These are phyloP conservation scores for Hycleus phaleratus DNA, from an alignment of 1,140 invertebrate genomes.

Conservation along the genomic window DNA sequence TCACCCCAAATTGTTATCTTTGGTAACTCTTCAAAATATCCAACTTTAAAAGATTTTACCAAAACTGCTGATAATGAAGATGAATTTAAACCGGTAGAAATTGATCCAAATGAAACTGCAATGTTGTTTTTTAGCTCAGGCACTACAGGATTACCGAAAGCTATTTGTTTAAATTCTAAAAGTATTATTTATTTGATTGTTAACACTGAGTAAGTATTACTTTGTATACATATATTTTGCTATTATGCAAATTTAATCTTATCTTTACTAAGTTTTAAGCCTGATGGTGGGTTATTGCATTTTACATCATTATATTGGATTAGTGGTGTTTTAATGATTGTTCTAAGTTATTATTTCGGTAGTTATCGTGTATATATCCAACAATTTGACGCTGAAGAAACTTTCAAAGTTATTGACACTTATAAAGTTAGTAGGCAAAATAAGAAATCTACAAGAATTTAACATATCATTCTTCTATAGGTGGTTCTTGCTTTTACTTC, in stretches of 20 bases:
- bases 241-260: no score
- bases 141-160: conserved; percentile 68
- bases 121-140: conserved; percentile 53
- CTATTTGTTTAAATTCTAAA: conserved; percentile 57
- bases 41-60: conserved; percentile 19
- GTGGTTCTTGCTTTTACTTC: no score
- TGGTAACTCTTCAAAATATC: conserved; percentile 8
- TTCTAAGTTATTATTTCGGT: neutral
- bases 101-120: conserved; percentile 27
- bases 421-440: neutral
- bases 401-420: neutral
- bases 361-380: neutral
- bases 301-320: conserved; percentile 7
- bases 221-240: neutral
- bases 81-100: conserved; percentile 24
- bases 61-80: conserved; percentile 18
- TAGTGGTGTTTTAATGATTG: neutral
- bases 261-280: no score
- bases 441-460: no score
- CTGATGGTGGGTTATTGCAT: neutral
- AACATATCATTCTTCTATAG: no score
- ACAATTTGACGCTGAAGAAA: neutral
- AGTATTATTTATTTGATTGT: neutral
- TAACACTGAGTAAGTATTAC: no score
- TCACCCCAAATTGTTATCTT: conserved; percentile 23